A percentile compares a stretch with the other conserved stretches of the same genome.
Conservation (phyloP, 53 echinoderm and acorn worm genomes). For the Echinometra lucunter region DNA sequence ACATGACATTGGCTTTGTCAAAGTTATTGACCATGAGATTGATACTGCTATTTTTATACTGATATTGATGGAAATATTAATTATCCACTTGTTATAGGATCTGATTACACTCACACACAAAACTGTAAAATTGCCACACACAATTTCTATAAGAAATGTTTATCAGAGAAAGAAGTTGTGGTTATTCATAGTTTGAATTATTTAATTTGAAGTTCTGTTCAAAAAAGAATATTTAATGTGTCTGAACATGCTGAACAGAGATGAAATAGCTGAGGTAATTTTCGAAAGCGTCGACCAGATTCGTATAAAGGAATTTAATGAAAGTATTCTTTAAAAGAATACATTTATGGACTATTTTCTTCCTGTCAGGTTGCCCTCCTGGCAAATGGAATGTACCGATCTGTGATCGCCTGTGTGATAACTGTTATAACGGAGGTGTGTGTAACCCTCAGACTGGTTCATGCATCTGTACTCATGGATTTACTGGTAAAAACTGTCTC, state of each 20-base stretch:
- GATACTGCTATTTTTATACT: too few relatives aligned
- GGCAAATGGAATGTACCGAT: background rate
- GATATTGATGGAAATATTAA: too few relatives aligned
- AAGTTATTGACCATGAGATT: background rate
- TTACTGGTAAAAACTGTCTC: background rate
- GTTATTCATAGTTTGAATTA: too few relatives aligned
- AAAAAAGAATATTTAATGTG: background rate
- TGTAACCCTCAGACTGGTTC: background rate
- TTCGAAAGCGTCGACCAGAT: too few relatives aligned
- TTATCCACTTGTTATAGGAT: too few relatives aligned
- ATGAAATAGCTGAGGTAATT: too few relatives aligned
- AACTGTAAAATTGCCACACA: too few relatives aligned
- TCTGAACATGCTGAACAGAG: too few relatives aligned
- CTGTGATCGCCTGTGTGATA: slow-evolving; percentile 14
- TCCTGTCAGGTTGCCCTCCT: background rate
- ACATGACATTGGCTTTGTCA: background rate
- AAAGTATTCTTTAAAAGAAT: background rate
- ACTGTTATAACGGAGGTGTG: background rate
- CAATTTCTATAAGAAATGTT: too few relatives aligned
- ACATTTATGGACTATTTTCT: background rate
- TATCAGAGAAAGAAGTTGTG: too few relatives aligned
- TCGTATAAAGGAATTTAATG: background rate
- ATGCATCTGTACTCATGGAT: background rate
- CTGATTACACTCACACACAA: too few relatives aligned
- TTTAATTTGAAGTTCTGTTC: too few relatives aligned